These are phyloP conservation scores for Lepidocyrtoides sp. DNA, from an alignment of 2,888 invertebrate species.

Conservation along the genomic window DNA sequence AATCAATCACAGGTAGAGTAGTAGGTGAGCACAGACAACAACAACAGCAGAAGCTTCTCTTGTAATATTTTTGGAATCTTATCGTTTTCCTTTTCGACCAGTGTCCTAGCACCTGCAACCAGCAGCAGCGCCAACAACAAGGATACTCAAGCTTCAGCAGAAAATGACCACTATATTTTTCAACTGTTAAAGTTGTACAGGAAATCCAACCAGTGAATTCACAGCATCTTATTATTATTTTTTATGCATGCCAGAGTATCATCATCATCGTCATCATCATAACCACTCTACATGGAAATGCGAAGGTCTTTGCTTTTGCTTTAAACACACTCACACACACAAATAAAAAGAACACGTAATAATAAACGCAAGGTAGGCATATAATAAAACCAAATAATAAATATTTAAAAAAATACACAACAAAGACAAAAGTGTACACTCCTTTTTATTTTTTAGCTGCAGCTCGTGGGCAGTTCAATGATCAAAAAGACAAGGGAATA, in stretches of 20 bases:
- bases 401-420: neutral
- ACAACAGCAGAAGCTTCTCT: neutral
- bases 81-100: constrained; percentile 24
- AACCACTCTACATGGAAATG: constrained; percentile 54
- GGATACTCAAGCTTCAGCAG: constrained; percentile 9
- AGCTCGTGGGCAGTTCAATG: constrained; percentile 45
- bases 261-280: neutral
- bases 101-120: constrained; percentile 55
- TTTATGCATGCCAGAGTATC: too few species aligned
- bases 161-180: constrained; percentile 1
- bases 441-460: constrained; percentile 50
- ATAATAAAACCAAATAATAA: constrained; percentile 21
- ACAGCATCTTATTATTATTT: constrained; percentile 26
- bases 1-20: constrained; percentile 31
- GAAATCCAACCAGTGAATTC: constrained; percentile 36
- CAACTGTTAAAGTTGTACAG: neutral
- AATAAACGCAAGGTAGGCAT: neutral
- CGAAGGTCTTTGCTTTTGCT: constrained; percentile 45
- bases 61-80: neutral
- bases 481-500: neutral
- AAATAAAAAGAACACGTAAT: constrained; percentile 4
- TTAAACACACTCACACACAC: neutral
- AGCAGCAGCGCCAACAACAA: neutral
- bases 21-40: neutral
- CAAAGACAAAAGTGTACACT: constrained; percentile 8